Evolutionary conservation across 2,797 vertebrate species (phyloP).

Genomic region (Danio albolineatus): DNA sequence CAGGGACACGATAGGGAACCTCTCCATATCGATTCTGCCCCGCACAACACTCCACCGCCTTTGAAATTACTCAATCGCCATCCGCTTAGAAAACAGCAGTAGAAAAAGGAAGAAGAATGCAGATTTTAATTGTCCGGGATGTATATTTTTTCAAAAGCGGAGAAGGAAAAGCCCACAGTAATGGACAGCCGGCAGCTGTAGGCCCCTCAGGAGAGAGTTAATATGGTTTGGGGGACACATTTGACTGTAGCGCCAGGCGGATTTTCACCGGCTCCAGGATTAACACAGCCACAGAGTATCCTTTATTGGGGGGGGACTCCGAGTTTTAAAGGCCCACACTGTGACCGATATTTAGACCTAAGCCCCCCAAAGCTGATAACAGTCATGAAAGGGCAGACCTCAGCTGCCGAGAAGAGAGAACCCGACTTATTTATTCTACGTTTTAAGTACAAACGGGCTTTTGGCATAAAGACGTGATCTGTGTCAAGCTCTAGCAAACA

Average conservation of each 20-base stretch:
- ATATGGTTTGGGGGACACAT: conserved; percentile 78
- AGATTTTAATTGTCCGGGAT: conserved; percentile 73
- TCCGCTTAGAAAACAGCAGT: conserved; percentile 59
- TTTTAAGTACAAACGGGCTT: conserved; percentile 69
- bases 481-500: conserved; percentile 49
- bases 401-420: conserved; percentile 72
- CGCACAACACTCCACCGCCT: conserved; percentile 70
- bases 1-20: conserved; percentile 73
- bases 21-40: conserved; percentile 70
- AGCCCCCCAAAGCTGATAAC: conserved; percentile 80
- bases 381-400: conserved; percentile 79
- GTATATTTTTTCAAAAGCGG: conserved; percentile 68
- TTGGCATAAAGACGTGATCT: conserved; percentile 61
- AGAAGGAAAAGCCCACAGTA: conserved; percentile 70
- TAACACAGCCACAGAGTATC: conserved; percentile 79
- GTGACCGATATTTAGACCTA: conserved; percentile 85
- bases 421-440: conserved; percentile 59
- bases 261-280: conserved; percentile 81
- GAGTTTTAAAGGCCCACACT: conserved; percentile 80
- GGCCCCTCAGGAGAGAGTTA: conserved; percentile 71
- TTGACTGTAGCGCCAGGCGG: conserved; percentile 73
- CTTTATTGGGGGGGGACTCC: conserved; percentile 78
- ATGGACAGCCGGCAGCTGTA: conserved; percentile 68
- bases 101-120: conserved; percentile 63
- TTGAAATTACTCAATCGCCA: conserved; percentile 77